Conservation (phyloP, 2,888 invertebrate genomes). For the Platypus cylindrus region DNA sequence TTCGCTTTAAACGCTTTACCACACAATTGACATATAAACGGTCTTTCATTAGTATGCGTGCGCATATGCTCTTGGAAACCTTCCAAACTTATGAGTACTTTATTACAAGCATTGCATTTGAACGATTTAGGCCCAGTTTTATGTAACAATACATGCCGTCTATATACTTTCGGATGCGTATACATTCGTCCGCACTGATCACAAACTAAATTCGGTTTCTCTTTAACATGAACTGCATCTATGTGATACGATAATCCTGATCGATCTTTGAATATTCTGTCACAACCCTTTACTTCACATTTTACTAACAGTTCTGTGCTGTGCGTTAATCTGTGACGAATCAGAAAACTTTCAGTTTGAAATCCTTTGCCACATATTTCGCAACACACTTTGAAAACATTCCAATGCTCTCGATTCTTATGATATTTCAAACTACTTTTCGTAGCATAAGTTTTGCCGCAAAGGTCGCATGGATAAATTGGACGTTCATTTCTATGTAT, state of each 20-base stretch:
- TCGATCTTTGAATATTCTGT: constrained; percentile 2
- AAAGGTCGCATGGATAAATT: constrained; percentile 15
- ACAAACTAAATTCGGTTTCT: constrained; percentile 37
- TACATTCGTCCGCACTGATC: constrained; percentile 39
- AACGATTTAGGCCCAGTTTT: background rate
- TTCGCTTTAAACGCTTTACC: constrained; percentile 14
- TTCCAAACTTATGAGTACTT: no score
- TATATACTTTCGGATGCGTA: constrained; percentile 24
- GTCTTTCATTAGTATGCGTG: constrained; percentile 17
- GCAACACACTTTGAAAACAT: constrained; percentile 28
- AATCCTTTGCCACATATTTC: constrained; percentile 22
- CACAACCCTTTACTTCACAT: constrained; percentile 6
- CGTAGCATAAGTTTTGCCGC: constrained; percentile 28
- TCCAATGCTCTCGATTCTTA: constrained; percentile 29
- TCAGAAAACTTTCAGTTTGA: constrained; percentile 22
- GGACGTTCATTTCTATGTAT: constrained; percentile 3
- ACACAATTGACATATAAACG: constrained; percentile 16
- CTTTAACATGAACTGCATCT: constrained; percentile 37
- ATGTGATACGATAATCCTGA: constrained; percentile 4
- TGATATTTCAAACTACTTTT: constrained; percentile 40
- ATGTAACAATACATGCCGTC: background rate
- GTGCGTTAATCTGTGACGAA: constrained; percentile 15
- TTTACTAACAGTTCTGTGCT: constrained; percentile 4
- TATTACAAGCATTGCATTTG: constrained; percentile 1
- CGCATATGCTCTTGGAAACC: constrained; percentile 15